These are phyloP conservation scores for Aplidium turbinatum DNA, from an alignment of 23 tunicate genomes.

Conservation along the genomic window DNA sequence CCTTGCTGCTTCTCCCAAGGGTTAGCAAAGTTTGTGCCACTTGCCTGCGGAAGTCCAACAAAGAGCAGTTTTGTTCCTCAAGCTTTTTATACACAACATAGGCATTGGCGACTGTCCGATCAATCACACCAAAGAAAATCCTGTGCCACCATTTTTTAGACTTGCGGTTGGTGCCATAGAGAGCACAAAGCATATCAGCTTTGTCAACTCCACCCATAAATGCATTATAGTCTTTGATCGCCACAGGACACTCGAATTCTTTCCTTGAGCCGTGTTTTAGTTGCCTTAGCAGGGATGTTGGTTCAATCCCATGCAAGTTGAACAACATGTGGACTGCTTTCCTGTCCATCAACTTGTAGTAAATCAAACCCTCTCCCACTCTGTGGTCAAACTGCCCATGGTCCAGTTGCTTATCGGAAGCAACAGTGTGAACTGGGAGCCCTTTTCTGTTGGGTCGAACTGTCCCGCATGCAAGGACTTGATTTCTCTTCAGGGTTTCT, in stretches of 20 bases:
- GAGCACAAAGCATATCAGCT: constrained; percentile 4
- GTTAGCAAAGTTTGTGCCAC: constrained; percentile 18
- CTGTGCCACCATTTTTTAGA: constrained; percentile 25
- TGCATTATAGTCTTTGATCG: constrained; percentile 16
- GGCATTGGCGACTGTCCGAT: constrained; percentile 10
- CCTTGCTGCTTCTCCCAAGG: constrained; percentile 8
- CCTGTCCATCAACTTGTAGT: constrained; percentile 14
- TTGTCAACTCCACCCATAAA: constrained; percentile 27
- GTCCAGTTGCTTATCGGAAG: neutral
- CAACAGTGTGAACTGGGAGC: constrained; percentile 4
- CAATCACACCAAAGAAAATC: constrained; percentile 25
- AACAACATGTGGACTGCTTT: constrained; percentile 31
- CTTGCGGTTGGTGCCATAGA: constrained; percentile 13
- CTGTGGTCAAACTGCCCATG: constrained; percentile 19
- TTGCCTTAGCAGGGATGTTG: neutral
- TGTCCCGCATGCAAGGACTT: constrained; percentile 32
- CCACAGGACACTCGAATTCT: neutral
- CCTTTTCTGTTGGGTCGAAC: constrained; percentile 17
- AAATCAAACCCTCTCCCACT: neutral
- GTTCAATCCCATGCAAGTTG: constrained; percentile 3
- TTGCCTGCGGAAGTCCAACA: constrained; percentile 7
- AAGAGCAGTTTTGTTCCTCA: neutral
- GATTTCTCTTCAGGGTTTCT: neutral
- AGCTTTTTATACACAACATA: constrained; percentile 8
- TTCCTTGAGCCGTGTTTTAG: constrained; percentile 1